Conservation (phyloP, 2,888 invertebrate genomes). For the Endotricha flammealis region DNA sequence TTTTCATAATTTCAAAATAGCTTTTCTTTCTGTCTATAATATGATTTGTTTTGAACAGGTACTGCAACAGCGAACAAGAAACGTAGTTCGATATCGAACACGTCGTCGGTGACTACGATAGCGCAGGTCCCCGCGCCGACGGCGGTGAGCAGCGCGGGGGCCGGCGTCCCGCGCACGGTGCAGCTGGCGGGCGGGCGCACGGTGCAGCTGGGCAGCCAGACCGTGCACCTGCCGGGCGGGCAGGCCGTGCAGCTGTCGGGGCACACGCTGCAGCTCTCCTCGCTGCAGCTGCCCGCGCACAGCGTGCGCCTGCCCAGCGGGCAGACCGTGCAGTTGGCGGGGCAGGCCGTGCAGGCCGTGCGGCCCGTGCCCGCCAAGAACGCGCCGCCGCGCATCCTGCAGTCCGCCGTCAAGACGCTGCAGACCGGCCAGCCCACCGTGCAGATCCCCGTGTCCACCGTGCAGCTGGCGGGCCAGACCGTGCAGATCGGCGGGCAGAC, state of each 20-base stretch:
- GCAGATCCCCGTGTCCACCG: slow-evolving; percentile 58
- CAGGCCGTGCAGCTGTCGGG: slow-evolving; percentile 47
- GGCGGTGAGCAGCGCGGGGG: slow-evolving; percentile 47
- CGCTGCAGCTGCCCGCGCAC: slow-evolving; percentile 54
- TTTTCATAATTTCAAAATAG: slow-evolving; percentile 11
- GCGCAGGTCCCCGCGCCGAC: slow-evolving; percentile 44
- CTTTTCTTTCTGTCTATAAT: too few relatives aligned
- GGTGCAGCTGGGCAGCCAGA: slow-evolving; percentile 54
- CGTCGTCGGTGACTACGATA: slow-evolving; percentile 42
- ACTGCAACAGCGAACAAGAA: slow-evolving; percentile 44
- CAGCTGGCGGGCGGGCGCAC: slow-evolving; percentile 61
- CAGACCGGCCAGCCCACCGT: slow-evolving; percentile 36
- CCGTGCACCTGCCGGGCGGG: slow-evolving; percentile 47
- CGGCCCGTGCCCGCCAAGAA: slow-evolving; percentile 35
- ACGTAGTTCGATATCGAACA: slow-evolving; percentile 35
- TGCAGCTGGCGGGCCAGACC: slow-evolving; percentile 54
- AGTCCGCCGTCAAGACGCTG: slow-evolving; percentile 36
- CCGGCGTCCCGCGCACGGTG: slow-evolving; percentile 48
- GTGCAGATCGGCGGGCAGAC: slow-evolving; percentile 62
- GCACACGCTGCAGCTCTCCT: slow-evolving; percentile 51
- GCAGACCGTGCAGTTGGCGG: slow-evolving; percentile 60
- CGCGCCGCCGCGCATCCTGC: slow-evolving; percentile 36
- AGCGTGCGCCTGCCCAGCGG: slow-evolving; percentile 61
- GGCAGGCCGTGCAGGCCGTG: slow-evolving; percentile 48
- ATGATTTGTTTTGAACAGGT: slow-evolving; percentile 24